Base-by-base conservation (phyloP, 2,797 vertebrate genomes). In the Anolis apletophallus region DNA sequence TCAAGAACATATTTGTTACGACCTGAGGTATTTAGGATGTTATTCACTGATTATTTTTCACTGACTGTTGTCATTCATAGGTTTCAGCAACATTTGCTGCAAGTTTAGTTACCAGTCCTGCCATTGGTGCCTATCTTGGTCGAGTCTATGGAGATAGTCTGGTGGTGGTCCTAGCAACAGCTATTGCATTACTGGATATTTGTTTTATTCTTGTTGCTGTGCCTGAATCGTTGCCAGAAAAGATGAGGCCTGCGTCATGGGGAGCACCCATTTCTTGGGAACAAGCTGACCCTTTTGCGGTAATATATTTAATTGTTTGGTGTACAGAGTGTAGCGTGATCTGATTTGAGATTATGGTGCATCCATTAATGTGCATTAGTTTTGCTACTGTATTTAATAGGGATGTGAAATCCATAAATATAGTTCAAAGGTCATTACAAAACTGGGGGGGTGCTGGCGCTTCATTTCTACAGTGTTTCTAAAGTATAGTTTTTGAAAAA, bases 251-350 rank as follows among this genome's bases (percentile, higher is more conserved):
- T 0, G 97, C 97, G 0, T 98, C 97, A 1, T 98, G 97, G 97
- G 97, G 97, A 84, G 97, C 97, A 0, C 97, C 97, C 71, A 98
- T 98, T 87, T 98, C 97, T 0, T 98, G 97, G 97, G 97, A 98
- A 50, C 97, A 98, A 93, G 97, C 97, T 1, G 97, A 98, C 90
- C 97, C 97, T 17, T 98, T 98, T 90, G 97, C 97, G n/a, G 97
- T 98, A 95, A 96, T 96, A 92, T 46, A 6, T 40, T 90, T 55
- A 32, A 83, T 52, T 1, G 0, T 32, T 40, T 52, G 17, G 23
- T 46, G 46, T 52, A 73, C n/a, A 69, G 61, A 59, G 36, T 9
- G 3, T 73, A 7, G 23, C 50, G 17, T 71, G 73, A n/a, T 19
- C 3, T 79, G 12, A 9, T 40, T 72, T 57, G 54, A 46, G 77